Conservation (phyloP, 2,797 vertebrate genomes). For the Anas capensis region DNA sequence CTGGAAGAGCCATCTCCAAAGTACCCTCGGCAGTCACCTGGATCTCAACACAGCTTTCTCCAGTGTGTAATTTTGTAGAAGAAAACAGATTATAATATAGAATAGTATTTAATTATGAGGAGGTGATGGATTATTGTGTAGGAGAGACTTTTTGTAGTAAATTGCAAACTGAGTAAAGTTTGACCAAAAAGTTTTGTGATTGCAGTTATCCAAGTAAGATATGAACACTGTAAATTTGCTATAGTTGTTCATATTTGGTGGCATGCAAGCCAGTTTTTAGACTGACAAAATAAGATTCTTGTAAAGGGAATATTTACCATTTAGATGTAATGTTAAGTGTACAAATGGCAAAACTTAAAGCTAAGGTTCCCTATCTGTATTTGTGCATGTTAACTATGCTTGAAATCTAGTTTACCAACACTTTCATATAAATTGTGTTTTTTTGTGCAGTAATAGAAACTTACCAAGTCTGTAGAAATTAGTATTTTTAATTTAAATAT, state of each 20-base stretch:
- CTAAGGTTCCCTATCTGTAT: background rate
- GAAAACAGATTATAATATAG: background rate
- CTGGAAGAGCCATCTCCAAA: conserved; percentile 82
- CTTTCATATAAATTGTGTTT: background rate
- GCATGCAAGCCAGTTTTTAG: background rate
- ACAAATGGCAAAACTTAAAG: background rate
- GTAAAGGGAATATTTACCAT: background rate
- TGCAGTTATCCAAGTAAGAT: background rate
- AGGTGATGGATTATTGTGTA: background rate
- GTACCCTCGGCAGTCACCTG: conserved; percentile 74
- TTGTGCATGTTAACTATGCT: background rate
- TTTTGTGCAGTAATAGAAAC: background rate
- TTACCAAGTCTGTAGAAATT: background rate
- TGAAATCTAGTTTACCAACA: background rate
- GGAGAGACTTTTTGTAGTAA: background rate
- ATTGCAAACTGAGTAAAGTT: background rate
- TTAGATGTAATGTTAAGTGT: background rate
- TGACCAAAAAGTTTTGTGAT: background rate
- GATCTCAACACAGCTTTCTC: conserved; percentile 67
- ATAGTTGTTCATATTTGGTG: background rate
- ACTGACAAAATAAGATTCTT: background rate
- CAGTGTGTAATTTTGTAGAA: conserved; percentile 74
- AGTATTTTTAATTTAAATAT: background rate
- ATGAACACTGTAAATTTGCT: background rate
- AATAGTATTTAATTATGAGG: background rate